These are phyloP conservation scores for Alitta virens DNA, from an alignment of 2,888 invertebrate genomes.

Conservation along the genomic window DNA sequence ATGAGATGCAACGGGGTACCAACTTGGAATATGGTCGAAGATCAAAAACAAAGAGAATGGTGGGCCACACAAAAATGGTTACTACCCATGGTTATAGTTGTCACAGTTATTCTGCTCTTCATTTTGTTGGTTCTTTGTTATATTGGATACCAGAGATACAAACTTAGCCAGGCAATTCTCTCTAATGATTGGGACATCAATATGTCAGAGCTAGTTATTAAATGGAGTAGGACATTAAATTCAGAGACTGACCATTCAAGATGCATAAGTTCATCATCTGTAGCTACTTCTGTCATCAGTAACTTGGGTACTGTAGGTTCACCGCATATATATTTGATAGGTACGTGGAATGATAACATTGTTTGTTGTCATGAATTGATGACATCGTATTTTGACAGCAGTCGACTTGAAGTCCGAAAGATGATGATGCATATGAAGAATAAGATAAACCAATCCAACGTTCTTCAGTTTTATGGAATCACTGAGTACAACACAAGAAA, in stretches of 20 bases:
- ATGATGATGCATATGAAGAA: slow-evolving; percentile 23
- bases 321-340: slow-evolving; percentile 7
- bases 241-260: background rate
- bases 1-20: slow-evolving; percentile 36
- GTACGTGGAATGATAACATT: slow-evolving; percentile 7
- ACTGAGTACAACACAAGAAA: slow-evolving; percentile 33
- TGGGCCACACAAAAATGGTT: slow-evolving; percentile 31
- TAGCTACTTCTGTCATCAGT: slow-evolving; percentile 1
- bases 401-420: slow-evolving; percentile 1
- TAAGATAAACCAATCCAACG: slow-evolving; percentile 22
- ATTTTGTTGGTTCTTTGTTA: slow-evolving; percentile 30
- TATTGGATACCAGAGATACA: slow-evolving; percentile 32
- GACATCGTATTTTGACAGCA: background rate
- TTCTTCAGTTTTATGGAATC: slow-evolving; percentile 45
- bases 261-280: background rate
- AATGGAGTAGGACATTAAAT: slow-evolving; percentile 14
- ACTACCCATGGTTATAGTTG: slow-evolving; percentile 31
- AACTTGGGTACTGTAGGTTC: background rate
- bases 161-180: slow-evolving; percentile 20
- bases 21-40: slow-evolving; percentile 32
- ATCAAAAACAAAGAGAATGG: slow-evolving; percentile 31
- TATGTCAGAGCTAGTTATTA: background rate
- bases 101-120: slow-evolving; percentile 29
- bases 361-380: slow-evolving; percentile 13
- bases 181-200: slow-evolving; percentile 26